Conservation (phyloP, 2,888 invertebrate species). For the Cerceris rybyensis region DNA sequence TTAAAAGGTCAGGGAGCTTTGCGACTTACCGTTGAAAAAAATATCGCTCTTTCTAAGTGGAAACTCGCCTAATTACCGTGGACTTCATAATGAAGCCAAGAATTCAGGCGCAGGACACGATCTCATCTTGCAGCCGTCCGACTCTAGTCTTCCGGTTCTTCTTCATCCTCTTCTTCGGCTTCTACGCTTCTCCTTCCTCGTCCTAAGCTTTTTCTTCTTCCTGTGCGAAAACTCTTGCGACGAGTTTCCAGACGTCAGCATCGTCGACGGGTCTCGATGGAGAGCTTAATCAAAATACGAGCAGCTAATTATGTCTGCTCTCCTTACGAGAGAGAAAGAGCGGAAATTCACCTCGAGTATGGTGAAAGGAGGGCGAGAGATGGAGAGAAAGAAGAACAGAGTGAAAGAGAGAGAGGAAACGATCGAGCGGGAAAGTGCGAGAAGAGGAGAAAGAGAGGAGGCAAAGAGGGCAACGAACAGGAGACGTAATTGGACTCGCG, state of each 20-base stretch:
- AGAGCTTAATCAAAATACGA: slow-evolving; percentile 64
- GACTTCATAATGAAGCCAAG: slow-evolving; percentile 45
- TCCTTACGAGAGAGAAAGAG: slow-evolving; percentile 44
- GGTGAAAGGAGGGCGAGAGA: slow-evolving; percentile 24
- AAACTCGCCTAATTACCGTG: slow-evolving; percentile 36
- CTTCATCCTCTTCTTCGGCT: neutral
- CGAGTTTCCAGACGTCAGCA: slow-evolving; percentile 3
- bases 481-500: slow-evolving; percentile 58
- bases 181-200: neutral
- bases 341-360: slow-evolving; percentile 36
- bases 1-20: too few relatives aligned
- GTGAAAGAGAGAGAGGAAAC: neutral
- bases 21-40: slow-evolving; percentile 8
- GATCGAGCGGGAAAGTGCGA: neutral
- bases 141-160: slow-evolving; percentile 17
- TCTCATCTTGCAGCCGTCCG: slow-evolving; percentile 16
- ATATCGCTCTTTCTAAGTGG: neutral
- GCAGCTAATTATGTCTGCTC: slow-evolving; percentile 65
- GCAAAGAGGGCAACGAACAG: slow-evolving; percentile 1
- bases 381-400: neutral
- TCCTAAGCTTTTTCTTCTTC: too few relatives aligned
- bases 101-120: slow-evolving; percentile 9
- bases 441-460: neutral
- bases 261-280: slow-evolving; percentile 37
- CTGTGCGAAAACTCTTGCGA: neutral